Conservation (phyloP, 2,888 invertebrate genomes). For the Lycophotia porphyrea region DNA sequence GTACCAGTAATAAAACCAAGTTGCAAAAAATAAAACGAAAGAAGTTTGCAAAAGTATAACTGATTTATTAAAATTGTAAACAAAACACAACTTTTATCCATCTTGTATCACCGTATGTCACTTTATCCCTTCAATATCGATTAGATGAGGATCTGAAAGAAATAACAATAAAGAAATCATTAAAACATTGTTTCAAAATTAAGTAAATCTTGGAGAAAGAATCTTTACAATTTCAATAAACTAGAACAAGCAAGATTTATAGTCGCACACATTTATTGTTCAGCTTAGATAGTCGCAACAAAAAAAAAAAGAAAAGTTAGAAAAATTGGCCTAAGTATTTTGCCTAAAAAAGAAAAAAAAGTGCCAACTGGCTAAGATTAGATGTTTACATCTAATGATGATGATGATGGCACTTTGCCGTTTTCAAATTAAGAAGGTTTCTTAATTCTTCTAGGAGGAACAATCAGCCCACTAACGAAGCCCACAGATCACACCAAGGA, state of each 20-base stretch:
- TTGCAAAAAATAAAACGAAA: constrained; percentile 16
- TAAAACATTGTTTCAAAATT: background rate
- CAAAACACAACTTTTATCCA: constrained; percentile 14
- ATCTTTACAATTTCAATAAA: background rate
- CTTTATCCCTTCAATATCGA: background rate
- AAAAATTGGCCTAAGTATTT: too few relatives aligned
- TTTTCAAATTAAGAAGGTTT: too few relatives aligned
- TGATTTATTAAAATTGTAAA: constrained; percentile 17
- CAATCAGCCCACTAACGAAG: background rate
- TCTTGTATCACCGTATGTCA: constrained; percentile 8
- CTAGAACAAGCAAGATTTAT: background rate
- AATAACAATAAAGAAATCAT: background rate
- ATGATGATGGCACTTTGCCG: too few relatives aligned
- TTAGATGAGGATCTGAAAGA: constrained; percentile 44
- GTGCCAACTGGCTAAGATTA: too few relatives aligned
- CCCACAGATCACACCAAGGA: background rate
- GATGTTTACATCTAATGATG: too few relatives aligned
- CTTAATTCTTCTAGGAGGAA: background rate
- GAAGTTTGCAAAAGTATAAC: constrained; percentile 23
- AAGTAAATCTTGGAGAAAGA: background rate
- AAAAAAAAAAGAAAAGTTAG: background rate
- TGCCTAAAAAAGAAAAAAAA: background rate
- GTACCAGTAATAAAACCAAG: background rate
- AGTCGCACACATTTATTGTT: background rate
- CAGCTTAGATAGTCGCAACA: too few relatives aligned